Evolutionary conservation across 2,888 invertebrate species (phyloP).

Genomic region (Amaurobius ferox): DNA sequence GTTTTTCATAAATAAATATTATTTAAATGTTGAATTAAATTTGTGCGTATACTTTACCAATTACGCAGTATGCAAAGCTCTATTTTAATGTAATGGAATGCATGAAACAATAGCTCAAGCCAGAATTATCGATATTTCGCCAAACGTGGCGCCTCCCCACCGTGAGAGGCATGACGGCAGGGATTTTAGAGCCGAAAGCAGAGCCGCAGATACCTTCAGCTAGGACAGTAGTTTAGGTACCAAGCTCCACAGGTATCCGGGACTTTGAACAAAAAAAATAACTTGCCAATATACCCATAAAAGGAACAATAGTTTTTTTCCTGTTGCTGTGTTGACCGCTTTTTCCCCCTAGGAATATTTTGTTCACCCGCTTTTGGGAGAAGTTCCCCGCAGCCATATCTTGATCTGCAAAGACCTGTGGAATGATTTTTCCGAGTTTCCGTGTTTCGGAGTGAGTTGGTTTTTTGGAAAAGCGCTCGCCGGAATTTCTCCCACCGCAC

Average conservation of each 20-base stretch:
- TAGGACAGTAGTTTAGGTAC: slow-evolving; percentile 55
- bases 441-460: slow-evolving; percentile 15
- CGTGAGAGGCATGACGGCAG: slow-evolving; percentile 14
- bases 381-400: not conserved
- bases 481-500: slow-evolving; percentile 4
- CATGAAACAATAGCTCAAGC: not conserved
- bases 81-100: not conserved
- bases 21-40: too few relatives aligned
- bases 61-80: not conserved
- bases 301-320: not conserved
- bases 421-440: slow-evolving; percentile 41
- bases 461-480: slow-evolving; percentile 13
- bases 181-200: slow-evolving; percentile 52
- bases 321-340: not conserved
- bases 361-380: not conserved
- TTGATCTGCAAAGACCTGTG: slow-evolving; percentile 43
- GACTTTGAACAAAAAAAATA: not conserved
- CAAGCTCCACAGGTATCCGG: slow-evolving; percentile 48
- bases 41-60: too few relatives aligned
- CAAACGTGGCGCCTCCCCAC: slow-evolving; percentile 9
- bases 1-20: too few relatives aligned
- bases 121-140: slow-evolving; percentile 18
- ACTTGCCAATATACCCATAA: slow-evolving; percentile 12
- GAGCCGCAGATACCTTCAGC: slow-evolving; percentile 56
- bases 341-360: not conserved